A percentile compares a stretch with the other conserved stretches of the same genome.
Evolutionary conservation across 92 coral and sea anemone genomes (phyloP).

Genomic region (Porites divaricata): DNA sequence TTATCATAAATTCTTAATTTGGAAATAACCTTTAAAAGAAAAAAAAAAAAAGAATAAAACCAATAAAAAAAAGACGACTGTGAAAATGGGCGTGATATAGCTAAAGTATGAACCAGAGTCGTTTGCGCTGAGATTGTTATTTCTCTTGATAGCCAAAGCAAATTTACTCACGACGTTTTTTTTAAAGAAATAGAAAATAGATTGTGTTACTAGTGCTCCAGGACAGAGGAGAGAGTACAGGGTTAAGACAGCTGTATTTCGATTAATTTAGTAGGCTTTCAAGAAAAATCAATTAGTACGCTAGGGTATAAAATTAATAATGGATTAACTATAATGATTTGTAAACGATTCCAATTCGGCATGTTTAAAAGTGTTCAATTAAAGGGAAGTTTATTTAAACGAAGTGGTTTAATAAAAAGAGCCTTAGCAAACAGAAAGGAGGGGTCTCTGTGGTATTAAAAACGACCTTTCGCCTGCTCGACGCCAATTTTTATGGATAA

Average conservation of each 20-base stretch:
- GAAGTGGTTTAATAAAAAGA: slow-evolving; percentile 78
- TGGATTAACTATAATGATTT: slow-evolving; percentile 94
- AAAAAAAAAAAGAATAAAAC: too few species aligned
- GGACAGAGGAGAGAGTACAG: slow-evolving; percentile 29
- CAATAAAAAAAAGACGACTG: background rate
- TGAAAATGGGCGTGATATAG: background rate
- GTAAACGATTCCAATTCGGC: slow-evolving; percentile 95
- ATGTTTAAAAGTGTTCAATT: slow-evolving; percentile 97
- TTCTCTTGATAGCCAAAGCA: slow-evolving; percentile 33
- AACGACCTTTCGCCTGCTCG: slow-evolving; percentile 24
- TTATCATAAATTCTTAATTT: background rate
- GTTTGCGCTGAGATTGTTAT: background rate
- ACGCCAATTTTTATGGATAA: slow-evolving; percentile 18
- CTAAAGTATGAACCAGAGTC: background rate
- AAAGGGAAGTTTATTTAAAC: slow-evolving; percentile 91
- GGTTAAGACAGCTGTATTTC: slow-evolving; percentile 68
- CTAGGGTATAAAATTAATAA: slow-evolving; percentile 83
- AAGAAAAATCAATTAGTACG: slow-evolving; percentile 87
- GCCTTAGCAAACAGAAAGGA: slow-evolving; percentile 80
- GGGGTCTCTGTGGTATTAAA: slow-evolving; percentile 52
- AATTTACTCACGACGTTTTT: slow-evolving; percentile 38
- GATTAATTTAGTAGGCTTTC: slow-evolving; percentile 82
- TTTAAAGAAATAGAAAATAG: slow-evolving; percentile 42
- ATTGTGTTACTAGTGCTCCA: slow-evolving; percentile 22
- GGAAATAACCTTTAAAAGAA: background rate